Conservation (phyloP, 2,113 vertebrate species). For the Maccullochella peelii region DNA sequence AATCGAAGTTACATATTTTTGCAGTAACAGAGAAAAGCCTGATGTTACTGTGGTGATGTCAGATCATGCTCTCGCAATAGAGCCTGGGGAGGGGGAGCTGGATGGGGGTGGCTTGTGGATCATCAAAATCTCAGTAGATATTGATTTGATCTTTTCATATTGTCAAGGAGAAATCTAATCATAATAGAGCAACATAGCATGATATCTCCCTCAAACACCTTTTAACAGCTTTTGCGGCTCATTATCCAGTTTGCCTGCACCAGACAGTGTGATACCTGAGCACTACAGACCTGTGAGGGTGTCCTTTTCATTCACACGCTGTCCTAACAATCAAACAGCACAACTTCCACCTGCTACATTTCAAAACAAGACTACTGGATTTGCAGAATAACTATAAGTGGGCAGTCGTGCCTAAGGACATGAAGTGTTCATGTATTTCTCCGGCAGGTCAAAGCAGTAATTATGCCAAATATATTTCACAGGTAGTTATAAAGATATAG, state of each 20-base stretch:
- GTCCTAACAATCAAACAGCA: slow-evolving; percentile 45
- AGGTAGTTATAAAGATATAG: slow-evolving; percentile 68
- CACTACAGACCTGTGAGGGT: slow-evolving; percentile 41
- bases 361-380: slow-evolving; percentile 37
- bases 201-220: slow-evolving; percentile 78
- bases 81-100: slow-evolving; percentile 46
- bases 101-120: slow-evolving; percentile 67
- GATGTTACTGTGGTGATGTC: slow-evolving; percentile 56
- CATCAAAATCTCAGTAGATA: slow-evolving; percentile 83
- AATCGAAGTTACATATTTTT: slow-evolving; percentile 73
- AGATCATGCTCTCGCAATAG: slow-evolving; percentile 72
- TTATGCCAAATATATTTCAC: slow-evolving; percentile 69
- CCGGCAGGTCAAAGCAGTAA: slow-evolving; percentile 64
- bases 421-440: slow-evolving; percentile 53
- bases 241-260: slow-evolving; percentile 70
- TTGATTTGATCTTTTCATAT: slow-evolving; percentile 85
- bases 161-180: slow-evolving; percentile 82
- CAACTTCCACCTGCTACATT: slow-evolving; percentile 26
- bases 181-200: slow-evolving; percentile 79
- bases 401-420: slow-evolving; percentile 32
- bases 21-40: slow-evolving; percentile 54
- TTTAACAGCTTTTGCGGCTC: slow-evolving; percentile 71
- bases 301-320: slow-evolving; percentile 50
- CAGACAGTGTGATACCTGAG: slow-evolving; percentile 35
- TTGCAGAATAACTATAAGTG: slow-evolving; percentile 31